Percentiles rank a stretch among this genome's conserved stretches.
These are phyloP conservation scores for Drosophila paranaensis DNA, from an alignment of 2,888 invertebrate genomes.

Conservation along the genomic window DNA sequence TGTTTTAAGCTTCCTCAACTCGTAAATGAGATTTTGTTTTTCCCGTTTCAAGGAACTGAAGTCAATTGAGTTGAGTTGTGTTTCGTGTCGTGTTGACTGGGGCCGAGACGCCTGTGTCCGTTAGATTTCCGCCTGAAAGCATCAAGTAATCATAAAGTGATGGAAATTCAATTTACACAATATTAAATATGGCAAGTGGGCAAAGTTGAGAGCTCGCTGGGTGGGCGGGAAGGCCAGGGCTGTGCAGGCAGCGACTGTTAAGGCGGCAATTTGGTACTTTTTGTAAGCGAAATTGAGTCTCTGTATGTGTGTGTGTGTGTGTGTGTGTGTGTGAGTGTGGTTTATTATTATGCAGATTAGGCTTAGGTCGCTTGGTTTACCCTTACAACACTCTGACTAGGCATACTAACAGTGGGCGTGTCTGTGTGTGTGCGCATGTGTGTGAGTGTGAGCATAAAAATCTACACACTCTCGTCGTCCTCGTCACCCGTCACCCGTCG, in stretches of 20 bases:
- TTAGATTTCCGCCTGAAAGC: slow-evolving; percentile 68
- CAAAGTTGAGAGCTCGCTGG: slow-evolving; percentile 24
- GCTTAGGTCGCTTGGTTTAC: slow-evolving; percentile 62
- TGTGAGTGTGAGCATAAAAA: slow-evolving; percentile 62
- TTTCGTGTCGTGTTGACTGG: slow-evolving; percentile 13
- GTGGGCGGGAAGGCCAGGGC: slow-evolving; percentile 1
- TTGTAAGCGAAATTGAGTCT: slow-evolving; percentile 40
- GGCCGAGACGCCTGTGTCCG: slow-evolving; percentile 21
- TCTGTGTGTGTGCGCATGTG: slow-evolving; percentile 2
- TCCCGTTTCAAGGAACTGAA: slow-evolving; percentile 7
- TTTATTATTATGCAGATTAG: slow-evolving; percentile 81
- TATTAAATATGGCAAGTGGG: slow-evolving; percentile 74
- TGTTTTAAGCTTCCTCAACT: neutral
- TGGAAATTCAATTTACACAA: slow-evolving; percentile 82
- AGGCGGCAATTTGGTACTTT: slow-evolving; percentile 57
- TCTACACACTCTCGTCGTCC: slow-evolving; percentile 25
- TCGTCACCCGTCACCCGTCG: neutral
- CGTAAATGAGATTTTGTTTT: neutral
- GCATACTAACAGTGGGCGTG: slow-evolving; percentile 21
- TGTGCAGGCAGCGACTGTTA: slow-evolving; percentile 14
- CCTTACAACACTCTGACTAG: slow-evolving; percentile 43
- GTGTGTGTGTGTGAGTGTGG: slow-evolving; percentile 38
- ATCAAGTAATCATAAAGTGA: slow-evolving; percentile 80
- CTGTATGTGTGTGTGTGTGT: slow-evolving; percentile 6
- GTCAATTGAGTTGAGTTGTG: slow-evolving; percentile 33